Conservation (phyloP, 1,140 invertebrate genomes). For the Hypsibius dujardini region DNA sequence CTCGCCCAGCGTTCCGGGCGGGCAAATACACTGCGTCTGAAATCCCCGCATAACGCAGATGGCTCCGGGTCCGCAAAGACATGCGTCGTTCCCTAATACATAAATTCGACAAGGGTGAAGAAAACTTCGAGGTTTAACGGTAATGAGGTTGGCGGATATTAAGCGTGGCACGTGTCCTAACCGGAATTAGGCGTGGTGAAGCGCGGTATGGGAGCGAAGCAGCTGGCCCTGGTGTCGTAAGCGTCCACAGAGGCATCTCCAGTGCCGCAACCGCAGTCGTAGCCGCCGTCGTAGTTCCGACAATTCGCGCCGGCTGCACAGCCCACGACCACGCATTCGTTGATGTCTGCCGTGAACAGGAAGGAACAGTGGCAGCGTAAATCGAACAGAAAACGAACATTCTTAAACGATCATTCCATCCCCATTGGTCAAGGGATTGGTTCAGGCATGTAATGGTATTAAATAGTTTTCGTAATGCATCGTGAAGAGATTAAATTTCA, state of each 20-base stretch:
- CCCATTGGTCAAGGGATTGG: no score
- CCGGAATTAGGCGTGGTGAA: constrained; percentile 1
- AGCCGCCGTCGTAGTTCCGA: constrained; percentile 21
- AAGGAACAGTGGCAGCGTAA: no score
- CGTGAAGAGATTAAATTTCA: no score
- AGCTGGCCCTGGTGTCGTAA: constrained; percentile 25
- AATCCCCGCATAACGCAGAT: constrained; percentile 45
- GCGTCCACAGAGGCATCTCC: not conserved
- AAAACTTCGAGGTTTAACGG: no score
- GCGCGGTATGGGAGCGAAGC: not conserved
- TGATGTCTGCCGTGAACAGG: constrained; percentile 29
- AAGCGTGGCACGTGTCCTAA: no score
- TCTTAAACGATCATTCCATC: no score
- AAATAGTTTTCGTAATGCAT: no score
- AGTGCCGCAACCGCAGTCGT: constrained; percentile 21
- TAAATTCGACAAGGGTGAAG: no score
- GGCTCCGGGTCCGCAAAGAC: constrained; percentile 60
- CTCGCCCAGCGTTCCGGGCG: constrained; percentile 57
- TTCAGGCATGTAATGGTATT: no score
- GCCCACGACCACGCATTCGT: constrained; percentile 31
- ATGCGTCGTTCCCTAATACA: not conserved
- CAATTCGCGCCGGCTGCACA: constrained; percentile 25
- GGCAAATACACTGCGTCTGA: constrained; percentile 52
- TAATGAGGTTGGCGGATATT: no score
- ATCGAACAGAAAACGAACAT: no score